phyloP scores from a whole-genome alignment of 1,140 invertebrate genomes.

The Teleopsis dalmanni region DNA sequence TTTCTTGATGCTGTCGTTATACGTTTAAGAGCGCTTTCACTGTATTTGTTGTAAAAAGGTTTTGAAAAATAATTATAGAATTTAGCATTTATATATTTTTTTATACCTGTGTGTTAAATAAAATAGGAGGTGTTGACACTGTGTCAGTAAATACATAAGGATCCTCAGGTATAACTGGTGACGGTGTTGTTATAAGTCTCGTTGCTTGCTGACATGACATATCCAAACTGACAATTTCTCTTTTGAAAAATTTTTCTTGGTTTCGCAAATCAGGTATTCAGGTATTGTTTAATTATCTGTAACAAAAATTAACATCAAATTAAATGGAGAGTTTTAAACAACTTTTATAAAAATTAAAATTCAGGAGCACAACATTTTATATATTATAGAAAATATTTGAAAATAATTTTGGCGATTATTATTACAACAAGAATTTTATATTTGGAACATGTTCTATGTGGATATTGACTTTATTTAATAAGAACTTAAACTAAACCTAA shows the following conservation, averaged over 20 bases:
- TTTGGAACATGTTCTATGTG: too few species aligned
- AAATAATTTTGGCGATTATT: not conserved
- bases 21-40: not conserved
- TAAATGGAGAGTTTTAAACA: too few species aligned
- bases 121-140: conserved; percentile 36
- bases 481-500: too few species aligned
- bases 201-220: conserved; percentile 45
- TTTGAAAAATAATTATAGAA: not conserved
- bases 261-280: not conserved
- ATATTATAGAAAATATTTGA: not conserved
- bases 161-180: conserved; percentile 24
- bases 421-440: not conserved
- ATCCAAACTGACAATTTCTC: conserved; percentile 17
- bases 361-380: not conserved
- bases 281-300: not conserved
- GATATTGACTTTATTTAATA: too few species aligned
- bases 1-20: too few species aligned
- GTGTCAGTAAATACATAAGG: conserved; percentile 44
- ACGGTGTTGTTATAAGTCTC: conserved; percentile 28
- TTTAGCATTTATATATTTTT: not conserved
- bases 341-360: not conserved
- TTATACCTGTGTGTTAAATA: conserved; percentile 42
- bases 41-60: not conserved
- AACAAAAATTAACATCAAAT: not conserved
- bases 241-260: not conserved